These are phyloP conservation scores for Yponomeuta malinellus DNA, from an alignment of 2,888 invertebrate species.

Conservation along the genomic window DNA sequence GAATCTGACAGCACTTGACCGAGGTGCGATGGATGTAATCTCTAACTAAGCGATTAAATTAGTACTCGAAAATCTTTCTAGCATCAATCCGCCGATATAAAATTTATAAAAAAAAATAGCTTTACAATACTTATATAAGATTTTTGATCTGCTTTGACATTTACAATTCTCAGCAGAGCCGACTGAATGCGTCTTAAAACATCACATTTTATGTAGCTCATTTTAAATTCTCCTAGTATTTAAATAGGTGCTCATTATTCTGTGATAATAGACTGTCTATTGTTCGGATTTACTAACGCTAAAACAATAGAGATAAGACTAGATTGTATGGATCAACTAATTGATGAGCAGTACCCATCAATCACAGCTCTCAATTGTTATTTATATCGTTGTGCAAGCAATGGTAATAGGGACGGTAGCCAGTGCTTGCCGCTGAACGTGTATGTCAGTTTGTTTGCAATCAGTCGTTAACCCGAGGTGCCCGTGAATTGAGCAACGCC, in stretches of 20 bases:
- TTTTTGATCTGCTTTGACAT: too few relatives aligned
- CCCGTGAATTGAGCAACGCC: conserved; percentile 35
- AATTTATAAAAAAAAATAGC: too few relatives aligned
- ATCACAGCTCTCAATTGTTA: background rate
- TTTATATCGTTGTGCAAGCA: background rate
- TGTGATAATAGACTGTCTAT: background rate
- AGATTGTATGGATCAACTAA: background rate
- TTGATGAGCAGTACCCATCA: background rate
- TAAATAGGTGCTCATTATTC: background rate
- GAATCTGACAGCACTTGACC: background rate
- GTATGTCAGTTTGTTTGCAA: conserved; percentile 38
- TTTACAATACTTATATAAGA: too few relatives aligned
- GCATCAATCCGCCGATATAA: background rate
- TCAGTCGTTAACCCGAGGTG: conserved; percentile 40
- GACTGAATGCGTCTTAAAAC: background rate
- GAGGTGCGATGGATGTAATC: background rate
- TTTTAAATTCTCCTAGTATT: background rate
- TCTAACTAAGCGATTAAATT: background rate
- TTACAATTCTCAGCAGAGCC: too few relatives aligned
- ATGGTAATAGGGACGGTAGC: background rate
- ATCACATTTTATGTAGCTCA: background rate
- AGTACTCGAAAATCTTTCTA: background rate
- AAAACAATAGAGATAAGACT: background rate
- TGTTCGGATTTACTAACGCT: background rate
- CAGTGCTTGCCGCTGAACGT: background rate